Evolutionary conservation across 2,888 invertebrate species (phyloP).

Genomic region (Bombylius major): DNA sequence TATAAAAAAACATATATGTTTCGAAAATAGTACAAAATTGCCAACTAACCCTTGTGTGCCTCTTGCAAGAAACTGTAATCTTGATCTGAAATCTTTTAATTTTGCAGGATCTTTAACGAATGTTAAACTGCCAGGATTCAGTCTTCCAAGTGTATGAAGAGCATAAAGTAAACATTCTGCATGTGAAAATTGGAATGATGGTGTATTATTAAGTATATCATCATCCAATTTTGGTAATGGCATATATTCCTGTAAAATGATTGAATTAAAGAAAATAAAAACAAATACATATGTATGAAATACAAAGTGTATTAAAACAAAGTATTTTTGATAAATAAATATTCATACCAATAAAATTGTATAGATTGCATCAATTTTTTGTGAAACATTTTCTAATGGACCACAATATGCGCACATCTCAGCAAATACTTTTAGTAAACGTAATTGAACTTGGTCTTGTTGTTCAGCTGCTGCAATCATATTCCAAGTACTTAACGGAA

Average conservation of each 20-base stretch:
- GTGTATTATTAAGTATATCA: constrained; percentile 46
- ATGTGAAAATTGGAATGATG: constrained; percentile 84
- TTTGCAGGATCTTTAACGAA: constrained; percentile 55
- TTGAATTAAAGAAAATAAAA: not conserved
- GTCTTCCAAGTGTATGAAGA: constrained; percentile 63
- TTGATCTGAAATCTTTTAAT: constrained; percentile 72
- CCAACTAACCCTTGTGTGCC: constrained; percentile 66
- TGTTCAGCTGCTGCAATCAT: constrained; percentile 48
- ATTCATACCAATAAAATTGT: constrained; percentile 57
- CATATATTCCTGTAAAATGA: constrained; percentile 59
- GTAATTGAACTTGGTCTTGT: constrained; percentile 55
- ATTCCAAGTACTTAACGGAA: constrained; percentile 56
- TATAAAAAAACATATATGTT: not conserved
- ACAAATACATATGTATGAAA: not conserved
- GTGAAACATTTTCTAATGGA: constrained; percentile 57
- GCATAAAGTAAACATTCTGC: constrained; percentile 81
- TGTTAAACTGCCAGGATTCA: constrained; percentile 62
- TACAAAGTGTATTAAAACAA: too few species aligned
- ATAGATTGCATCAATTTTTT: constrained; percentile 63
- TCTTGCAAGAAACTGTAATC: constrained; percentile 84
- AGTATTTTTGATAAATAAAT: not conserved
- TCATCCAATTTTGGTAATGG: constrained; percentile 69
- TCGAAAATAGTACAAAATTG: not conserved
- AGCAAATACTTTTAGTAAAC: constrained; percentile 74
- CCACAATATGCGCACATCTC: constrained; percentile 71